Base-by-base conservation (phyloP, 2,888 invertebrate genomes). In the Cyrtodaria siliqua region DNA sequence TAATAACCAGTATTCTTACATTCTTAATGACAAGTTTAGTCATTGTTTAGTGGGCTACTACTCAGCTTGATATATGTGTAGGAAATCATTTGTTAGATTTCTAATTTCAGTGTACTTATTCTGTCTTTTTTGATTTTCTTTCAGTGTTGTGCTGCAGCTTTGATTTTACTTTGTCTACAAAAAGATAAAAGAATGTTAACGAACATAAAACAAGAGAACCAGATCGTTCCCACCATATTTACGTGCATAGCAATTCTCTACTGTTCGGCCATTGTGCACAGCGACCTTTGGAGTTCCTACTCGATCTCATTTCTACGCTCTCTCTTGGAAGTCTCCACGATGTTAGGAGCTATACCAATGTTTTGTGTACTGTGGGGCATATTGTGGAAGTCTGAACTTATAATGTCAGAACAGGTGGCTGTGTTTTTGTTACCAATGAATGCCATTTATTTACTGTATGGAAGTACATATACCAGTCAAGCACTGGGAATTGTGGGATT, bases 341-440 rank as follows among this genome's bases (percentile, higher is more conserved):
- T 88, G 12, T 26, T 86, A 18, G 55, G 66, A 9, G 79, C 79
- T 2, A 33, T 85, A 8, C 90, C 91, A 8, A 78, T 84, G 33
- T 89, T 83, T 77, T 83, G 83, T 44, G 79, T 86, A 6, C 73
- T 89, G 8, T 87, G 84, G 84, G 86, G 84, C 6, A 79, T 89
- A n/a, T 61, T 89, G 50, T 91, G 90, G 89, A 60, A 75, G 26
- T 81, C 84, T 2, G 66, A 63, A 12, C 64, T 87, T 16, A 60
- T 86, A 9, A 57, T 87, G 47, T 83, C 85, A 1, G 91, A 91
- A 61, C 79, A 87, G 40, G 69, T 83, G 23, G 89, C 89, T 4
- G 87, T 90, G 61, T 90, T 90, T 69, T 64, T 84, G 6, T 70
- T 88, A 44, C 90, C 90, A 6, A 47, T 88, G 42, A 86, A 88